Conservation (phyloP, 2,113 vertebrate genomes). For the Emberiza fucata region DNA sequence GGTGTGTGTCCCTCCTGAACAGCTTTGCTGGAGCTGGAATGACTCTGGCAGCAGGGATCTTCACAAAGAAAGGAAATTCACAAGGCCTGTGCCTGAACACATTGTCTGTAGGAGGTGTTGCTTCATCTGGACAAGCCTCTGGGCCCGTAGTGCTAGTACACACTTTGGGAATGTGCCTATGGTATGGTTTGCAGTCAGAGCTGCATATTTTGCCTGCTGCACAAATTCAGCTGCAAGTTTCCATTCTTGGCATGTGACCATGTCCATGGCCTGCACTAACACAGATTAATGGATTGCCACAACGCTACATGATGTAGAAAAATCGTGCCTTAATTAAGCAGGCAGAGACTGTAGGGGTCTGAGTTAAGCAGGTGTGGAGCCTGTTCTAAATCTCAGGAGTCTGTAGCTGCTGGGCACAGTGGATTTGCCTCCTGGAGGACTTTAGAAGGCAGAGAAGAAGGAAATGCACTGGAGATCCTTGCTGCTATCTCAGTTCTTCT, state of each 20-base stretch:
- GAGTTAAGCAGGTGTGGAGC: not conserved
- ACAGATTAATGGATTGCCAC: not conserved
- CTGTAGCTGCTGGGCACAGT: not conserved
- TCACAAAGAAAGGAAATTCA: not conserved
- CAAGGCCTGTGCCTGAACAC: not conserved
- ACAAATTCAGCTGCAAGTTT: not conserved
- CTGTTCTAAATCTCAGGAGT: not conserved
- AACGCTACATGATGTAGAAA: not conserved
- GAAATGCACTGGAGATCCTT: not conserved
- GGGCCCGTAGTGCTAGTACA: not conserved
- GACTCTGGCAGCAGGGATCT: not conserved
- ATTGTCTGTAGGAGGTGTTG: not conserved
- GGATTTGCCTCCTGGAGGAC: accelerated
- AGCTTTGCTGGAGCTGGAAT: not conserved
- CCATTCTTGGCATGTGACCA: not conserved
- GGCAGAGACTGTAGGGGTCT: not conserved
- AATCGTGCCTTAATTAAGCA: not conserved
- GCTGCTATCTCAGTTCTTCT: not conserved
- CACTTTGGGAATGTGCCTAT: not conserved
- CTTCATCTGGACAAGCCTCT: not conserved
- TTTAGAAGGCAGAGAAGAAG: not conserved
- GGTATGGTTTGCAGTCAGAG: not conserved
- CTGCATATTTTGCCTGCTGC: not conserved
- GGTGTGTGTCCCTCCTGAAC: not conserved
- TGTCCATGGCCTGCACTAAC: not conserved